Base-by-base conservation (phyloP, 2,797 vertebrate genomes). In the Crypturellus tataupa region DNA sequence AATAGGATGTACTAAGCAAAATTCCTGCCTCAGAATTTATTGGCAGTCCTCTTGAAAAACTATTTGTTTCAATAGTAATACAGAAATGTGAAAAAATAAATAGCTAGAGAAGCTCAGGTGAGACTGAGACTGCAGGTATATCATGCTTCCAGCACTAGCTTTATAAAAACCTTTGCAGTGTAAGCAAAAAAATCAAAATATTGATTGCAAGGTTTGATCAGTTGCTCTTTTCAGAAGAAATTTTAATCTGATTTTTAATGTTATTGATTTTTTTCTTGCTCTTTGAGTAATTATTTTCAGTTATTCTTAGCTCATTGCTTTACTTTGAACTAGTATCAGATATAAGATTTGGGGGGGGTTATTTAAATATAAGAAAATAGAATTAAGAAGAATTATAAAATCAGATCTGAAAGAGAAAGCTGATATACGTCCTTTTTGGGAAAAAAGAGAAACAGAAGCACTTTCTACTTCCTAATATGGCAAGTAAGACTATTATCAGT, bases 161-260 rank as follows among this genome's bases (percentile, higher is more conserved):
- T 85, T 75, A 70, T 56, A 87, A 91, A 93, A 89, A 77, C 63
- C 21, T 86, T 56, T 67, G 19, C 55, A 67, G 9, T n/a, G 8
- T 86, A 33, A 94, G 72, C 24, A 78, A 83, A 25, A 56, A 87
- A 84, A 89, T 72, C 51, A 89, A 92, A 85, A 85, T 93, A 96
- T 88, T 80, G 92, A 93, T 87, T 87, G n/a, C n/a, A 67, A 85
- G n/a, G 51, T 92, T 83, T 95, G 90, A 95, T 92, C 92, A 87
- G 79, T 60, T 92, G 59, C 65, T 59, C 85, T 91, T 94, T 94
- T 89, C 93, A 91, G 82, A 85, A 79, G 72, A 92, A 94, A 89
- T 73, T 90, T 92, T 87, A 80, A 63, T 78, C 73, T 81, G 69
- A 87, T 95, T 94, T 92, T 70, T 92, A 44, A 58, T 49, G 24